phyloP scores from a whole-genome alignment of 2,797 vertebrate species.

The Ciconia nigra region DNA sequence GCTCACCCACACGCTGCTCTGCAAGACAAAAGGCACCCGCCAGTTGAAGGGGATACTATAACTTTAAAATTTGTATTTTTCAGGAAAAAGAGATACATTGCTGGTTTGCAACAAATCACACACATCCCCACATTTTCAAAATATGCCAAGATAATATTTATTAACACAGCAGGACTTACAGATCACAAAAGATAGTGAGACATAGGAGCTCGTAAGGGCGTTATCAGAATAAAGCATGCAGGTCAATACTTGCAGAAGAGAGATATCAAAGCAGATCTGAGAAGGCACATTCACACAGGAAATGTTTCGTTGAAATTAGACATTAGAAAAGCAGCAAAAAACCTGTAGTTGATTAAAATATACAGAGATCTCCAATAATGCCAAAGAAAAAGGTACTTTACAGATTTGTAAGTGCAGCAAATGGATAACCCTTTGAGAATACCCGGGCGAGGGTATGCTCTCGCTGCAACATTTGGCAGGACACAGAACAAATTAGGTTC shows the following conservation, averaged over 20 bases:
- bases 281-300: slow-evolving; percentile 96
- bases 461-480: not conserved
- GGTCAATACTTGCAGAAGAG: slow-evolving; percentile 80
- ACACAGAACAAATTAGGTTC: not conserved
- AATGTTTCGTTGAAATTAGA: slow-evolving; percentile 84
- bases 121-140: slow-evolving; percentile 89
- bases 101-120: slow-evolving; percentile 83
- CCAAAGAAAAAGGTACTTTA: slow-evolving; percentile 75
- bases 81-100: not conserved
- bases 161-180: slow-evolving; percentile 97
- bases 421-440: slow-evolving; percentile 83
- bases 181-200: slow-evolving; percentile 93
- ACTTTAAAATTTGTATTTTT: slow-evolving; percentile 52
- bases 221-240: slow-evolving; percentile 91
- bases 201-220: slow-evolving; percentile 82
- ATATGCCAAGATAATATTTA: slow-evolving; percentile 99
- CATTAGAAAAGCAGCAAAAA: slow-evolving; percentile 80
- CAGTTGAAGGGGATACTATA: slow-evolving; percentile 21
- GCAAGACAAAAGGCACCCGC: not conserved
- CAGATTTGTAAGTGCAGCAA: slow-evolving; percentile 76
- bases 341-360: slow-evolving; percentile 73
- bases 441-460: slow-evolving; percentile 1
- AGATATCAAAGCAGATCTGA: slow-evolving; percentile 85
- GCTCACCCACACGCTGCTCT: not conserved
- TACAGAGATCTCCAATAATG: slow-evolving; percentile 83